Evolutionary conservation across 2,113 vertebrate genomes (phyloP), one percentile per base, ranked within the genome.

Genomic region (Crotalus horridus): DNA sequence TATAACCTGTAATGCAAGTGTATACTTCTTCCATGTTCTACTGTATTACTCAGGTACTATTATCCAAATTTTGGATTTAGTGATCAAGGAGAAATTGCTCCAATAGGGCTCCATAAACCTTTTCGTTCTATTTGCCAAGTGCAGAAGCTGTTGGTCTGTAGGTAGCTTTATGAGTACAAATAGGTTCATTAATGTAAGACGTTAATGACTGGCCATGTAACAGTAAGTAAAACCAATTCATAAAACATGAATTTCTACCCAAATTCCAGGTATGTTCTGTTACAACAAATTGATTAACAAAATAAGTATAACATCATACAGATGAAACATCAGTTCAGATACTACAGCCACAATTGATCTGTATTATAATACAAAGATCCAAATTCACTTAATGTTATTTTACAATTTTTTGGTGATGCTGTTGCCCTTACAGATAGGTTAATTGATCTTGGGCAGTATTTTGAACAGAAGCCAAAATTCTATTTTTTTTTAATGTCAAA

Each of bases 171-270:
- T n/a, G 20, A 43, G 56, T 85, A 29, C 21, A 43, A 89, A 51
- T 7, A 48, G 21, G 4, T 15, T 39, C 54, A 85, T 5, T 24
- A 33, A 10, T 59, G 17, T 26, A 89, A 89, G 29, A 56, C 51
- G 54, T 23, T 46, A 92, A 12, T 15, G 20, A 85, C 33, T 95
- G 87, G 92, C 92, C 87, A 93, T 94, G 95, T 85, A 94, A 69
- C 93, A 96, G 95, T 95, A 96, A 94, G 94, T 96, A 95, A 94
- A 87, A 90, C 92, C 61, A 89, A 93, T 94, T 94, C 0, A 97
- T 92, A 91, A 96, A 94, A 96, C 92, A 96, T 56, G 97, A 96
- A 96, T 97, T 97, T 96, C 97, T 96, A 97, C 96, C 96, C 96
- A 97, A 93, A 94, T 94, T 96, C 96, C 95, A 97, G 96, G 95